phyloP scores from a whole-genome alignment of 2,113 vertebrate species.

The Tympanuchus pallidicinctus region DNA sequence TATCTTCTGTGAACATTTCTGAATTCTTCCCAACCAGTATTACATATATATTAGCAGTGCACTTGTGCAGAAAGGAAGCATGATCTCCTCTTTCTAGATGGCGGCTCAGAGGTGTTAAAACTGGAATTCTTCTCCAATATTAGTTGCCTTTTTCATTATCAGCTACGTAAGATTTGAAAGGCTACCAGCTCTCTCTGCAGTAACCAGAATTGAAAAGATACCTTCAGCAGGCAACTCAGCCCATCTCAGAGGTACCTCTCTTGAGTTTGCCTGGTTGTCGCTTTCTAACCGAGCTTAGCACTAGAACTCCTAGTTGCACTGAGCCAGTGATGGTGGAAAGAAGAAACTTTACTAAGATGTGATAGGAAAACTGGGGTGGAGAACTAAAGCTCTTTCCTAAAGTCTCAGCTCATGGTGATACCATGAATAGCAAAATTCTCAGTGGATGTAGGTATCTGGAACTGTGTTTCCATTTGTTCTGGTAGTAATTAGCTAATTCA shows the following conservation, averaged over 20 bases:
- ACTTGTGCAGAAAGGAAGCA: not conserved
- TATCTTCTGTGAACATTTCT: not conserved
- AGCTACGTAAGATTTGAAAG: not conserved
- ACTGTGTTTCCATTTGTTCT: not conserved
- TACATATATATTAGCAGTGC: not conserved
- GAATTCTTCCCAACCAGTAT: not conserved
- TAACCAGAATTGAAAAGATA: not conserved
- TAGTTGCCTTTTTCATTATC: not conserved
- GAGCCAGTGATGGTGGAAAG: not conserved
- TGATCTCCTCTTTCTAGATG: not conserved
- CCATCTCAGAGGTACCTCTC: not conserved
- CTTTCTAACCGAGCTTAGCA: not conserved
- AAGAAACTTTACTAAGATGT: not conserved
- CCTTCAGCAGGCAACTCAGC: not conserved
- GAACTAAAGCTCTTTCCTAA: not conserved
- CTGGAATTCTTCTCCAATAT: not conserved
- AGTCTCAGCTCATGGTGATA: not conserved
- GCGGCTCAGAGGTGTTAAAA: not conserved
- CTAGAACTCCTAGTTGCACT: not conserved
- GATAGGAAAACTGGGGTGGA: not conserved
- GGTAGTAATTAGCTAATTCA: not conserved
- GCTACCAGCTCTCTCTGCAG: not conserved
- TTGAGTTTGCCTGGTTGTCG: not conserved
- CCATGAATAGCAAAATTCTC: not conserved
- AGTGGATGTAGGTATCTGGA: not conserved